phyloP scores from a whole-genome alignment of 2,888 invertebrate species.

The Hirtodrosophila alboralis region DNA sequence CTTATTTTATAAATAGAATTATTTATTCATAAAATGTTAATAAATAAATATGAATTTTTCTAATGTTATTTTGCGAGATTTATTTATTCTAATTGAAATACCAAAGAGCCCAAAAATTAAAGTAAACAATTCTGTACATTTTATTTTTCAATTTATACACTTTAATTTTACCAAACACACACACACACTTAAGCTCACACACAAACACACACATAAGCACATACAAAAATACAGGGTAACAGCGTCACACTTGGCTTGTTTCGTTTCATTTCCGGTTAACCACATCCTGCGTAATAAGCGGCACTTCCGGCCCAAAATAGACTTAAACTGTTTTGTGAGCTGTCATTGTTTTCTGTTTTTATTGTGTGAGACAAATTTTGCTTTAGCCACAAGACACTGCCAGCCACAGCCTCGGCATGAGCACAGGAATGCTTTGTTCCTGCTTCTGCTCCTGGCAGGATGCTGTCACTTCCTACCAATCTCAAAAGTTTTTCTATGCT shows the following conservation, averaged over 20 bases:
- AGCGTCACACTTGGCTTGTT: conserved; percentile 74
- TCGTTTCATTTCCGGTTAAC: conserved; percentile 80
- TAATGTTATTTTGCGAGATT: too few relatives aligned
- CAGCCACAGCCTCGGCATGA: conserved; percentile 14
- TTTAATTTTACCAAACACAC: conserved; percentile 11
- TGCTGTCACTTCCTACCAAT: conserved; percentile 63
- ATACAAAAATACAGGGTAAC: conserved; percentile 7
- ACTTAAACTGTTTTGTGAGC: conserved; percentile 73
- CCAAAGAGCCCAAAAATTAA: too few relatives aligned
- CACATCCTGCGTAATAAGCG: conserved; percentile 80
- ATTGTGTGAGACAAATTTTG: conserved; percentile 73
- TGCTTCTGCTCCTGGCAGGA: conserved; percentile 51
- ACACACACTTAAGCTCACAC: conserved; percentile 15
- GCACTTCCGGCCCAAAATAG: conserved; percentile 70
- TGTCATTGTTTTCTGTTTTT: conserved; percentile 74
- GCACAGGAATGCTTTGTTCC: conserved; percentile 32
- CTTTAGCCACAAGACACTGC: conserved; percentile 41
- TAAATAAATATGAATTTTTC: too few relatives aligned
- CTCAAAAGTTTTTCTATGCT: conserved; percentile 56
- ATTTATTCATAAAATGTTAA: too few relatives aligned
- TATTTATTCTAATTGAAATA: too few relatives aligned
- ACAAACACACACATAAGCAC: conserved; percentile 11
- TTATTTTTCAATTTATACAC: conserved; percentile 35
- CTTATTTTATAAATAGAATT: too few relatives aligned
- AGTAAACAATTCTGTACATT: too few relatives aligned